A percentile compares a stretch with the other conserved stretches of the same genome.
Conservation (phyloP, 2,113 vertebrate species). For the Apteryx mantelli region DNA sequence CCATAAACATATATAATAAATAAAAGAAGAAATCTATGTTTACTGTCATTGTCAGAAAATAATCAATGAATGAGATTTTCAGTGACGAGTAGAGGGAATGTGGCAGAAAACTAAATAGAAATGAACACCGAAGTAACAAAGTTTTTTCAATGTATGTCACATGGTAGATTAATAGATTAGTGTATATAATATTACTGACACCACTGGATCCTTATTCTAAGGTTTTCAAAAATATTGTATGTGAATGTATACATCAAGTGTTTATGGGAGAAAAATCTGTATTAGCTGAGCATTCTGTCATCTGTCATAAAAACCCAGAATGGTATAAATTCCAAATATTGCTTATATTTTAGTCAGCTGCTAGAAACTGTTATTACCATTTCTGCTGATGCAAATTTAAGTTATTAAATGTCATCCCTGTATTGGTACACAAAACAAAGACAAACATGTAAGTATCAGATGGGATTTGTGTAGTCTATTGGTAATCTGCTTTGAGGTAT, state of each 20-base stretch:
- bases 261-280: neutral
- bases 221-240: neutral
- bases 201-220: neutral
- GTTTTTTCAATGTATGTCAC: neutral
- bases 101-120: neutral
- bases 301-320: neutral
- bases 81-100: neutral
- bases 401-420: slow-evolving; percentile 2
- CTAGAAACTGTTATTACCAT: neutral
- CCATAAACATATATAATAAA: neutral
- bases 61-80: slow-evolving; percentile 9
- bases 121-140: neutral
- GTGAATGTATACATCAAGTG: neutral
- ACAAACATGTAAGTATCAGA: neutral
- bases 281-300: neutral
- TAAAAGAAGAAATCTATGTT: neutral
- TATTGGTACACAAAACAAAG: neutral
- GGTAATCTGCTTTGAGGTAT: neutral
- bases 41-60: slow-evolving; percentile 21
- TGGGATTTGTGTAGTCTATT: neutral
- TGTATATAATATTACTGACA: neutral
- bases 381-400: neutral
- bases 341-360: neutral
- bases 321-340: neutral
- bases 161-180: neutral